Conservation (phyloP, 1,140 invertebrate species). For the Lordiphosa mommai region DNA sequence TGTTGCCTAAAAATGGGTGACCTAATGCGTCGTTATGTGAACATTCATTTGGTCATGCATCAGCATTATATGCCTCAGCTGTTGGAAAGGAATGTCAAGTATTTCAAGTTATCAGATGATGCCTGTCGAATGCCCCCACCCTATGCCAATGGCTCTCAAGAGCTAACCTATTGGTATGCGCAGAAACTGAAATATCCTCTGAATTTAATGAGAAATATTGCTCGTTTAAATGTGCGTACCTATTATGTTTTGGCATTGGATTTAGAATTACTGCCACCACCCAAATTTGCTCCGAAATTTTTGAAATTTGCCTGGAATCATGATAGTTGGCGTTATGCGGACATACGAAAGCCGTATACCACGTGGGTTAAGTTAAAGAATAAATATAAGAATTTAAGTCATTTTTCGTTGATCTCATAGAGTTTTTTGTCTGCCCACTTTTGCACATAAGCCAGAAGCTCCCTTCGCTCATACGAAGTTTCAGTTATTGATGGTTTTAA, state of each 20-base stretch:
- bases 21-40: conserved; percentile 86
- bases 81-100: conserved; percentile 83
- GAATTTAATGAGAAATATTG: conserved; percentile 33
- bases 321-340: not conserved
- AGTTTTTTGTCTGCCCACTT: conserved; percentile 23
- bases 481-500: not conserved
- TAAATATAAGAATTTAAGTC: not conserved
- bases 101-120: conserved; percentile 3
- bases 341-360: not conserved
- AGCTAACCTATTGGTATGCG: conserved; percentile 8
- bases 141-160: not conserved
- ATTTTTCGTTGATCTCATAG: not conserved
- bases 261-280: conserved; percentile 19
- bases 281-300: conserved; percentile 16
- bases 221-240: conserved; percentile 15
- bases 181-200: conserved; percentile 13
- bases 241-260: conserved; percentile 31
- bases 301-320: conserved; percentile 3
- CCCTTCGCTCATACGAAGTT: conserved; percentile 3
- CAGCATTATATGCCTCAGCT: conserved; percentile 87
- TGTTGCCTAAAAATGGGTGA: conserved; percentile 82
- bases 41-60: conserved; percentile 91
- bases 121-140: not conserved
- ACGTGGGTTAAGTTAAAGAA: conserved; percentile 1
- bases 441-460: not conserved